A percentile compares a stretch with the other conserved stretches of the same genome.
These are phyloP conservation scores for Antitype chi DNA, from an alignment of 2,888 invertebrate genomes.

Conservation along the genomic window DNA sequence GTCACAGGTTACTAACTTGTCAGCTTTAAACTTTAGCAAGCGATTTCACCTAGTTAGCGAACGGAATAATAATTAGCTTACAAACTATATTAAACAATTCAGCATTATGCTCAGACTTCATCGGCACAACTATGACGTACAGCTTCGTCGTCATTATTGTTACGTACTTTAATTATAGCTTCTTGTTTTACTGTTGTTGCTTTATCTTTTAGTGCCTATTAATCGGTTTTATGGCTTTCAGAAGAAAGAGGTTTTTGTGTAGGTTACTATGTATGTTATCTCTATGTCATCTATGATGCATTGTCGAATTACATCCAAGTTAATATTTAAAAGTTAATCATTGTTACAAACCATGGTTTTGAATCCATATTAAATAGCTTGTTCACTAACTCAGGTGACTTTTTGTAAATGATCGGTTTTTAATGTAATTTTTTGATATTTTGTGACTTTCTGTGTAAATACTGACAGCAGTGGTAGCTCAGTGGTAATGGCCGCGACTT, in stretches of 20 bases:
- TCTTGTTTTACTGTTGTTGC: slow-evolving; percentile 30
- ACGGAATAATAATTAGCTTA: slow-evolving; percentile 59
- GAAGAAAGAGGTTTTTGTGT: slow-evolving; percentile 22
- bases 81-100: slow-evolving; percentile 44
- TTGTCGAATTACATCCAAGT: not conserved
- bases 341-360: not conserved
- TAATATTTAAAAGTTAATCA: too few species aligned
- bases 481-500: too few species aligned
- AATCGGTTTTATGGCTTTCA: slow-evolving; percentile 28
- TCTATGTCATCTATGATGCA: not conserved
- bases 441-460: not conserved
- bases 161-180: slow-evolving; percentile 24
- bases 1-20: slow-evolving; percentile 43
- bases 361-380: not conserved
- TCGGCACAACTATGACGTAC: slow-evolving; percentile 10
- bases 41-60: slow-evolving; percentile 55
- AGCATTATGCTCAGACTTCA: slow-evolving; percentile 34
- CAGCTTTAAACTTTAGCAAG: slow-evolving; percentile 46
- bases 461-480: too few species aligned
- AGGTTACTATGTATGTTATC: not conserved
- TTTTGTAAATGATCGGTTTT: not conserved
- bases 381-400: not conserved
- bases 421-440: not conserved
- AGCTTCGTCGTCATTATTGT: slow-evolving; percentile 29
- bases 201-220: slow-evolving; percentile 18